phyloP scores from a whole-genome alignment of 2,797 vertebrate genomes.

The Channallabes apus region DNA sequence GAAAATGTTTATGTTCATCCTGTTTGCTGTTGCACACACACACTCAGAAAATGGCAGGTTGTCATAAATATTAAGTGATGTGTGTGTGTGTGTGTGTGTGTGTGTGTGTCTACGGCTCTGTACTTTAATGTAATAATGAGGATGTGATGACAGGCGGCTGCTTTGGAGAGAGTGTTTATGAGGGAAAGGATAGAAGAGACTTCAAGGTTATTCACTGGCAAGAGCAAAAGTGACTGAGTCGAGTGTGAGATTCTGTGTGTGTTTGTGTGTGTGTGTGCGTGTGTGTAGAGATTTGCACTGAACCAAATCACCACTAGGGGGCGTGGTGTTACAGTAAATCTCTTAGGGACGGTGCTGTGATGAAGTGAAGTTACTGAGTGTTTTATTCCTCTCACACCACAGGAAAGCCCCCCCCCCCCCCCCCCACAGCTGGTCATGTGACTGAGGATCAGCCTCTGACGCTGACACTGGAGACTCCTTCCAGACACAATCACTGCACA shows the following conservation, averaged over 20 bases:
- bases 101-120: slow-evolving; percentile 7
- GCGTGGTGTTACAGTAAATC: too few species aligned
- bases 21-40: slow-evolving; percentile 44
- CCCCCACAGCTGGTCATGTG: too few species aligned
- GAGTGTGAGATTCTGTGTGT: not conserved
- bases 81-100: not conserved
- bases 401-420: too few species aligned
- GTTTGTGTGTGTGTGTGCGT: not conserved
- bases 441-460: too few species aligned
- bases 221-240: too few species aligned
- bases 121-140: slow-evolving; percentile 8
- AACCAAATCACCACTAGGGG: too few species aligned
- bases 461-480: too few species aligned
- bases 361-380: too few species aligned
- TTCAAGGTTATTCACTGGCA: too few species aligned
- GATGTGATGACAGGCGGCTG: not conserved
- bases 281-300: not conserved
- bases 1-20: slow-evolving; percentile 26
- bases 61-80: slow-evolving; percentile 55
- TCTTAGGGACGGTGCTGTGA: too few species aligned
- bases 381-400: too few species aligned
- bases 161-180: not conserved
- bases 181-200: not conserved
- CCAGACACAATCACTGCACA: too few species aligned
- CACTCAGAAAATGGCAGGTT: slow-evolving; percentile 44